phyloP scores from a whole-genome alignment of 2,113 vertebrate genomes.

The Lophura nycthemera region DNA sequence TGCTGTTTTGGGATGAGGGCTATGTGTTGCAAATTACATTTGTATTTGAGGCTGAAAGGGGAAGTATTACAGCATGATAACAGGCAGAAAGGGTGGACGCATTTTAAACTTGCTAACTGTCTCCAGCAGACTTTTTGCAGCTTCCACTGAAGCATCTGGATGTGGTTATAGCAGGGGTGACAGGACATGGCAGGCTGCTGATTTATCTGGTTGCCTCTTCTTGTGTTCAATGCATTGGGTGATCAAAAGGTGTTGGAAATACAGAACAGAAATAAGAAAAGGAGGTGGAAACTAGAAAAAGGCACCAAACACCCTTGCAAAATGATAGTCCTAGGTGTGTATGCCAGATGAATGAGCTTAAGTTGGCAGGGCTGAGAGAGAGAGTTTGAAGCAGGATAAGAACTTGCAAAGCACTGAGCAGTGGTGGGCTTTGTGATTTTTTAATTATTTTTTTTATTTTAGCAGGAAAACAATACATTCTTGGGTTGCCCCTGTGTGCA shows the following conservation, averaged over 20 bases:
- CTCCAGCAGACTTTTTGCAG: not conserved
- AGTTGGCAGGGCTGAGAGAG: not conserved
- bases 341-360: not conserved
- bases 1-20: not conserved
- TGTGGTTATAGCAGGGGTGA: not conserved
- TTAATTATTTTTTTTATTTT: not conserved
- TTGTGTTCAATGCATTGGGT: not conserved
- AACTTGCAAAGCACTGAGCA: not conserved
- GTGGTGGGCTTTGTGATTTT: not conserved
- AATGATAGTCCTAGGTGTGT: not conserved
- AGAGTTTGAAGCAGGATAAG: not conserved
- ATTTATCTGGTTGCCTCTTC: slow-evolving; percentile 14
- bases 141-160: slow-evolving; percentile 30
- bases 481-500: not conserved
- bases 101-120: not conserved
- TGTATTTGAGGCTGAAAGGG: not conserved
- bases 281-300: slow-evolving; percentile 1
- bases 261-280: slow-evolving; percentile 15
- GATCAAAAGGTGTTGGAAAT: slow-evolving; percentile 41
- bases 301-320: not conserved
- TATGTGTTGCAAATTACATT: not conserved
- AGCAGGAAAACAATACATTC: not conserved
- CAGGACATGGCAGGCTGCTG: not conserved
- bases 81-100: not conserved
- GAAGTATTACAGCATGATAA: not conserved